Base-by-base conservation (phyloP, 2,888 invertebrate genomes). In the Sinhomidia bicolor region DNA sequence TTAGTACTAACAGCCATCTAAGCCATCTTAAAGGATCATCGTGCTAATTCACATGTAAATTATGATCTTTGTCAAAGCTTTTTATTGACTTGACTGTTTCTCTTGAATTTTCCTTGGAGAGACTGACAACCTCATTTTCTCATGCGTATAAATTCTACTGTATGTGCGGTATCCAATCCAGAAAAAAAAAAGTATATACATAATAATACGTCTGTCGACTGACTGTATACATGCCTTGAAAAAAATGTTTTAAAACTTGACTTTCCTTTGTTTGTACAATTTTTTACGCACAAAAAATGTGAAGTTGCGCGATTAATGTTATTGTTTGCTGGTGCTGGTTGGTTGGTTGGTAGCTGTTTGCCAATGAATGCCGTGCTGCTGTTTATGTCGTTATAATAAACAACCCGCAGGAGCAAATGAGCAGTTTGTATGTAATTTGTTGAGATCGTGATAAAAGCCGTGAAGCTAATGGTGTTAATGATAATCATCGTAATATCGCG, bases 31-130 rank as follows among this genome's bases (percentile, higher is more conserved):
- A 41, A 80, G 23, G 82, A 29, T 54, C 68, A 81, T 88, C 83
- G 81, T 65, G 88, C 83, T 83, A 88, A 88, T 88, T 88, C 78
- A 83, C 65, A 41, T 83, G 88, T 88, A 83, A 88, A 88, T 88
- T 88, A 88, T 78, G 78, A 88, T 88, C 88, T 54, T 83, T 82
- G 83, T 83, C 78, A 83, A 57, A 54, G 80, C 68, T 83, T 65
- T 83, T 83, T 79, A 54, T 78, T 78, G 78, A 85, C 85, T 71
- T 85, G 78, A 36, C 54, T 85, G 14, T 41, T 68, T 17, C 9
- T 44, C n/a, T n/a, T n/a, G n/a, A n/a, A n/a, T n/a, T 71, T 20
- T 20, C 57, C 68, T 80, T 79, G 36, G 68, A 85, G 78, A 76
- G 68, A 51, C 62, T 60, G 82, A 65, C 68, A 68, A 51, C 32